Evolutionary conservation across 2,113 vertebrate genomes (phyloP).

Genomic region (Datnioides undecimradiatus): DNA sequence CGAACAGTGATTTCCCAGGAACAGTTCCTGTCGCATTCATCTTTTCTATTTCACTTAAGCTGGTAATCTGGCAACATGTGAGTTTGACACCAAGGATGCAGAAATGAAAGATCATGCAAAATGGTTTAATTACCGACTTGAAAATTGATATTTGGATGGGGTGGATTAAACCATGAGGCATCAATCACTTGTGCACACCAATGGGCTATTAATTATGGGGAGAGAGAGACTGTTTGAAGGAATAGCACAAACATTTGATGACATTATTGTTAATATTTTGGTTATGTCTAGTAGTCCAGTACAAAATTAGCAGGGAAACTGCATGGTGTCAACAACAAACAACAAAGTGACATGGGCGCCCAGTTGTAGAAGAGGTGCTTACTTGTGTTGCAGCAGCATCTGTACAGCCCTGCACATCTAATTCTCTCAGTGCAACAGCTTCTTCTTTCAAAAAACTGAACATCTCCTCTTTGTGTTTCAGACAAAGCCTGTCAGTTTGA

Average conservation of each 20-base stretch:
- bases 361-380: neutral
- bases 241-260: neutral
- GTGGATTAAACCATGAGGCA: neutral
- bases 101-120: neutral
- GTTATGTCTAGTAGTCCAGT: neutral
- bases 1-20: neutral
- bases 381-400: neutral
- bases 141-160: neutral
- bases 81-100: neutral
- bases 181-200: neutral
- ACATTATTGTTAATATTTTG: neutral
- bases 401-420: neutral
- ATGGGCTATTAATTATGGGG: neutral
- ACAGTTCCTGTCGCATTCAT: neutral
- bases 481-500: neutral
- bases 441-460: neutral
- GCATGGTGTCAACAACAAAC: too few species aligned
- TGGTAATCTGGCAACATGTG: neutral
- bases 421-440: neutral
- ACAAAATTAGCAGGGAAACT: too few species aligned
- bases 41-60: neutral
- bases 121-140: neutral
- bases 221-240: neutral
- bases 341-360: neutral
- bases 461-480: constrained; percentile 1